phyloP scores from a whole-genome alignment of 2,797 vertebrate species.

The Periparus ater region DNA sequence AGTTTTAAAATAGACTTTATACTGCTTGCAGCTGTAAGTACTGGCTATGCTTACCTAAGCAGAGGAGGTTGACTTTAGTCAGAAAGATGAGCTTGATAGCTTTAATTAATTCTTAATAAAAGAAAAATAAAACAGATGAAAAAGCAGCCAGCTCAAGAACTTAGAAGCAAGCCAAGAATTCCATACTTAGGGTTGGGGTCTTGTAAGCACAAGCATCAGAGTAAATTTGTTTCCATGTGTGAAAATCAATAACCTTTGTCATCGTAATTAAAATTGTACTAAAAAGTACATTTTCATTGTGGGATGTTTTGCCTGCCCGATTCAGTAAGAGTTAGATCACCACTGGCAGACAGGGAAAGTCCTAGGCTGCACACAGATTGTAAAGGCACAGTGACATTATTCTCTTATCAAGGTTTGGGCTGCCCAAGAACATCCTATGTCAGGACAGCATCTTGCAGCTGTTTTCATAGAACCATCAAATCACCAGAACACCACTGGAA shows the following conservation, averaged over 20 bases:
- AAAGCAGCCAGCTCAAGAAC: not conserved
- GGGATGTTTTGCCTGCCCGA: not conserved
- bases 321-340: not conserved
- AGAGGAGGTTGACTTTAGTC: not conserved
- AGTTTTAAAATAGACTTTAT: not conserved
- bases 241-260: conserved; percentile 14
- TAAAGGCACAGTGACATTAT: not conserved
- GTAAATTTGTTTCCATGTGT: not conserved
- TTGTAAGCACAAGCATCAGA: not conserved
- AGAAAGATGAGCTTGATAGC: conserved; percentile 9
- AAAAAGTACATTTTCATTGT: not conserved
- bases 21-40: not conserved
- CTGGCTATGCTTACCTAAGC: not conserved
- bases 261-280: not conserved
- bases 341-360: not conserved
- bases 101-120: conserved; percentile 35
- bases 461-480: not conserved
- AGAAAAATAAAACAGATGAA: conserved; percentile 9
- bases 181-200: not conserved
- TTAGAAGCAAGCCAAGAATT: conserved; percentile 15
- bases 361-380: not conserved
- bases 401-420: not conserved
- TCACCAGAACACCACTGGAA: not conserved
- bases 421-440: not conserved
- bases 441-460: not conserved